phyloP scores from a whole-genome alignment of 1,140 invertebrate species.

The Pseudomyrmex cubaensis region DNA sequence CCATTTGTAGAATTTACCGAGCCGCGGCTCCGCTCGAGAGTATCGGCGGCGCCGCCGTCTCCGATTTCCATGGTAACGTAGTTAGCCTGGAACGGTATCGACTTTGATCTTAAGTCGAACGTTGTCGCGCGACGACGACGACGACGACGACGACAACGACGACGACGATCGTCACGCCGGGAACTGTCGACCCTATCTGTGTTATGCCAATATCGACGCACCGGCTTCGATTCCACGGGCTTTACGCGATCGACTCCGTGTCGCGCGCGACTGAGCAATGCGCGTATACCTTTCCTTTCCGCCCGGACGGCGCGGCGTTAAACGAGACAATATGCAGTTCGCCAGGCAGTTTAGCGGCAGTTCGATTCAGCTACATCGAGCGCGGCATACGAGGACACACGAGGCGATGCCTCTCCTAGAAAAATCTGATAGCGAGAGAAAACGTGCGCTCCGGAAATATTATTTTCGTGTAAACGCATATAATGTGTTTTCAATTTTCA shows the following conservation, averaged over 20 bases:
- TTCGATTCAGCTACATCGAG: slow-evolving; percentile 22
- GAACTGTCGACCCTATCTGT: background rate
- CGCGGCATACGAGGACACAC: background rate
- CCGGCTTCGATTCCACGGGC: slow-evolving; percentile 51
- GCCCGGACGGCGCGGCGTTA: slow-evolving; percentile 14
- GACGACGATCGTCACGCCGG: slow-evolving; percentile 39
- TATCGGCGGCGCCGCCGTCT: slow-evolving; percentile 32
- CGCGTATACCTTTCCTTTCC: background rate
- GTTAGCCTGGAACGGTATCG: slow-evolving; percentile 53
- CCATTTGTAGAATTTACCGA: slow-evolving; percentile 65
- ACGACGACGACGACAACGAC: background rate
- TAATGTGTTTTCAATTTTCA: slow-evolving; percentile 42
- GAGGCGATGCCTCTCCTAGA: background rate
- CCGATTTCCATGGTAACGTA: slow-evolving; percentile 63
- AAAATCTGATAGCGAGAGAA: background rate
- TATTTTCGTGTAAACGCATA: slow-evolving; percentile 16
- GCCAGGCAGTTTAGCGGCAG: slow-evolving; percentile 32
- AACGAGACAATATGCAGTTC: slow-evolving; percentile 51
- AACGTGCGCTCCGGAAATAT: background rate
- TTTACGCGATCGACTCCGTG: slow-evolving; percentile 1
- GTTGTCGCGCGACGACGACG: slow-evolving; percentile 3
- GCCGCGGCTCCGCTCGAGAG: slow-evolving; percentile 34
- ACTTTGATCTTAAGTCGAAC: slow-evolving; percentile 64
- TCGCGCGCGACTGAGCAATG: too few species aligned
- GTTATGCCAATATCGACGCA: slow-evolving; percentile 6